These are phyloP conservation scores for Adrianichthys oophorus DNA, from an alignment of 2,797 vertebrate genomes.

Conservation along the genomic window DNA sequence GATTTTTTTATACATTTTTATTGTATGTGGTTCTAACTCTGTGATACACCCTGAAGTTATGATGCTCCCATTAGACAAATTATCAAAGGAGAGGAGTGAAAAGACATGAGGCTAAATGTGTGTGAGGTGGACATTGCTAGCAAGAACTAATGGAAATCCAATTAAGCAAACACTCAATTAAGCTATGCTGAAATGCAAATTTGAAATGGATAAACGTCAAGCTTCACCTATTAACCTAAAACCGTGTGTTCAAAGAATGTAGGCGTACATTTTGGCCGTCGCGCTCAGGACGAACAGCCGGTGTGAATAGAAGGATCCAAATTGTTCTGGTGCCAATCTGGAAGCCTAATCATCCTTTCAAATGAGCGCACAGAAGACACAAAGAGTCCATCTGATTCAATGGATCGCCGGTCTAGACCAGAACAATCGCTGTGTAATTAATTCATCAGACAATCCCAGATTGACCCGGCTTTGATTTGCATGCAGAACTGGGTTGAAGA, in stretches of 20 bases:
- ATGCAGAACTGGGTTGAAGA: conserved; percentile 41
- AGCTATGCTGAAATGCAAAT: conserved; percentile 70
- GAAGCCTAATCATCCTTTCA: conserved; percentile 70
- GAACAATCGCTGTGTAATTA: conserved; percentile 73
- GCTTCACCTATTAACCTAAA: conserved; percentile 58
- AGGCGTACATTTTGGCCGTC: conserved; percentile 15
- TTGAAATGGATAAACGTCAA: conserved; percentile 45
- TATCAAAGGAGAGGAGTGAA: too few species aligned
- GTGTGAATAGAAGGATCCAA: conserved; percentile 51
- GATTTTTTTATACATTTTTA: too few species aligned
- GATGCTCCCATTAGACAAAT: neutral
- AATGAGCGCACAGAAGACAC: conserved; percentile 63
- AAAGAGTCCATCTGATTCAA: conserved; percentile 52
- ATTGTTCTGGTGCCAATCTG: conserved; percentile 67
- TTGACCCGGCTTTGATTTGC: conserved; percentile 70
- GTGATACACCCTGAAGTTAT: too few species aligned
- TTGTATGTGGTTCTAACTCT: too few species aligned
- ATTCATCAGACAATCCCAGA: conserved; percentile 65
- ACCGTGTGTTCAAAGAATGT: conserved; percentile 52
- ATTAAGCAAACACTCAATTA: conserved; percentile 59
- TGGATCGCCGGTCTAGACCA: conserved; percentile 63
- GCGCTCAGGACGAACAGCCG: conserved; percentile 31
- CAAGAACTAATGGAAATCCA: conserved; percentile 42
- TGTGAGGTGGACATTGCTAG: too few species aligned
- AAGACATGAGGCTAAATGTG: too few species aligned